These are phyloP conservation scores for Orycteropus afer DNA, from an alignment of 2,113 vertebrate species.

Conservation along the genomic window DNA sequence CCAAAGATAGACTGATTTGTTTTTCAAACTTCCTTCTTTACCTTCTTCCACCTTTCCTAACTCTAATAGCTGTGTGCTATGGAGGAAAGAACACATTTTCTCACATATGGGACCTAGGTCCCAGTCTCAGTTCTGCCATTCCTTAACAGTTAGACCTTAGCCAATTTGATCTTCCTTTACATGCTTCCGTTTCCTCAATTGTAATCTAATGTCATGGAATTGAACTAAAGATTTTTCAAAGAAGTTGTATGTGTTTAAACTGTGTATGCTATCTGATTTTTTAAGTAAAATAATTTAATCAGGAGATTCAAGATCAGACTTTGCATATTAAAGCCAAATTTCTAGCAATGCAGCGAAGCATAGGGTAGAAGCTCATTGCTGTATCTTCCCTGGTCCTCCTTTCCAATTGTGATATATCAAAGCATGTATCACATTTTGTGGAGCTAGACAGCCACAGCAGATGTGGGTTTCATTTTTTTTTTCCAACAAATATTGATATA, in stretches of 20 bases:
- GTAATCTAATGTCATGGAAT: background rate
- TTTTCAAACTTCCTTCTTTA: conserved; percentile 5
- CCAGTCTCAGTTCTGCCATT: background rate
- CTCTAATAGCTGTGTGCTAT: background rate
- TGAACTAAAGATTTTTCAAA: background rate
- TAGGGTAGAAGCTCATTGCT: background rate
- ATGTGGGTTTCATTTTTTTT: conserved; percentile 28
- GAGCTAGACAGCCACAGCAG: background rate
- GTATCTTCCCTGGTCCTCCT: background rate
- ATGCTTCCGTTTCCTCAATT: background rate
- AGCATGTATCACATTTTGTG: background rate
- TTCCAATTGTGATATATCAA: background rate
- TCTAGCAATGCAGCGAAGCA: background rate
- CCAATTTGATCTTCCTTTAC: background rate
- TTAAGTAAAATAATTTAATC: background rate
- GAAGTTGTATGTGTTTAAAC: background rate
- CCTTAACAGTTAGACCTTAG: background rate
- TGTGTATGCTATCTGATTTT: background rate
- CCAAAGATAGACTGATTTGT: background rate
- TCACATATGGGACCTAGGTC: background rate
- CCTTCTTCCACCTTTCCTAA: background rate
- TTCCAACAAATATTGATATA: background rate
- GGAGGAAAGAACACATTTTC: background rate
- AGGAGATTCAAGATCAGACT: background rate
- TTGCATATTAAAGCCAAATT: background rate